Percentiles rank a stretch among this genome's conserved stretches.
Evolutionary conservation across 1,140 invertebrate genomes (phyloP).

Genomic region (Plutomurus gul): DNA sequence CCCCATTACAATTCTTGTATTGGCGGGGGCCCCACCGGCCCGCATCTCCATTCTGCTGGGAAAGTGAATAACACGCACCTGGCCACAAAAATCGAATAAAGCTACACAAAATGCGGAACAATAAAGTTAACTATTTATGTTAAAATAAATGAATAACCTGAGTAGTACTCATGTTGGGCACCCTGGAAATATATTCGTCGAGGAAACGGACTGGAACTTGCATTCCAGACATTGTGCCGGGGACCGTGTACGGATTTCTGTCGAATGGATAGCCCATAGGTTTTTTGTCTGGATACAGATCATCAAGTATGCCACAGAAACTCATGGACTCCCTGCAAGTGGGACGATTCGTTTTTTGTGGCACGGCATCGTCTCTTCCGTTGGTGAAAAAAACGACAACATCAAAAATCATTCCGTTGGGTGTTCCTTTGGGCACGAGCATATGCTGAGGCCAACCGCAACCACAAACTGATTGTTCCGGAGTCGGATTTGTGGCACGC

Average conservation of each 20-base stretch:
- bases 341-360: not conserved
- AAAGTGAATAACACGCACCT: too few relatives aligned
- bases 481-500: not conserved
- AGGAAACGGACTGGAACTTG: not conserved
- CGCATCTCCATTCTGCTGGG: too few relatives aligned
- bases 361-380: constrained; percentile 43
- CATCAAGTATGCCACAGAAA: too few relatives aligned
- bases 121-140: too few relatives aligned
- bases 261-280: constrained; percentile 55
- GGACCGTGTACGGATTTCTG: not conserved
- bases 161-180: not conserved
- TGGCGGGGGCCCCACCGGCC: too few relatives aligned
- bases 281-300: constrained; percentile 56
- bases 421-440: constrained; percentile 54
- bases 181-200: not conserved
- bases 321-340: too few relatives aligned
- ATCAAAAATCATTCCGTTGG: constrained; percentile 54
- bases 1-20: too few relatives aligned
- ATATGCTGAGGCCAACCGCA: constrained; percentile 56
- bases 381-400: constrained; percentile 55
- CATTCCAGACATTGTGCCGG: not conserved
- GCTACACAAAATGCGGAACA: too few relatives aligned
- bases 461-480: constrained; percentile 51
- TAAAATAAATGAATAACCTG: too few relatives aligned
- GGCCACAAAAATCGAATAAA: too few relatives aligned